These are phyloP conservation scores for Clunio marinus DNA, from an alignment of 2,888 invertebrate species.

Conservation along the genomic window DNA sequence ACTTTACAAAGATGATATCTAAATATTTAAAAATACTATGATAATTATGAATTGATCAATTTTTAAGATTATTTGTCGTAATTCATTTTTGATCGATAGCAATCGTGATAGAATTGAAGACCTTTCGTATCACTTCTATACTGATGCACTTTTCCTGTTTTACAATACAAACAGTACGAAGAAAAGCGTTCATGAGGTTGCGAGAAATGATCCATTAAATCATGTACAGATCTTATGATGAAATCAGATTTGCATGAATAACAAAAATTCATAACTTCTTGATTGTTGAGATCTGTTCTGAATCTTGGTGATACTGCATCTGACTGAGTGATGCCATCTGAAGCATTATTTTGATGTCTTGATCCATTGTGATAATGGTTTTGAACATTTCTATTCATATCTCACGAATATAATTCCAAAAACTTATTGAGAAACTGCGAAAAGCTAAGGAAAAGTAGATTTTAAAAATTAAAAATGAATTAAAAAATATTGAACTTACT, in stretches of 20 bases:
- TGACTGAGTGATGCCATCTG: slow-evolving; percentile 24
- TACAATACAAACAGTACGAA: slow-evolving; percentile 32
- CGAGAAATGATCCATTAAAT: slow-evolving; percentile 34
- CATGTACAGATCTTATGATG: neutral
- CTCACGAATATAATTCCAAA: no score
- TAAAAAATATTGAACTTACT: no score
- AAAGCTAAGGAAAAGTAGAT: no score
- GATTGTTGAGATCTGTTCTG: slow-evolving; percentile 6
- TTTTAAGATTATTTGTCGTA: slow-evolving; percentile 36
- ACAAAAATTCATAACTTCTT: slow-evolving; percentile 15
- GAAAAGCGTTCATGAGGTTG: slow-evolving; percentile 17
- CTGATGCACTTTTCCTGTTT: slow-evolving; percentile 38
- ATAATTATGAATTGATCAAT: no score
- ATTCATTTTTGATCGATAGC: slow-evolving; percentile 35
- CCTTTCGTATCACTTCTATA: slow-evolving; percentile 33
- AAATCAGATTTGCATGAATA: slow-evolving; percentile 29
- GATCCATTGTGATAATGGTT: neutral
- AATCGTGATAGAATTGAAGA: slow-evolving; percentile 30
- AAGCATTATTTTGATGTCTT: neutral
- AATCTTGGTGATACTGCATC: slow-evolving; percentile 31
- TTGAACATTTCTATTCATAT: no score
- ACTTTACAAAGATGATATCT: no score
- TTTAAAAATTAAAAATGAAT: no score
- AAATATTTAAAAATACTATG: no score
- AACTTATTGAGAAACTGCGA: no score